Evolutionary conservation across 2,888 invertebrate genomes (phyloP).

Genomic region (Oscheius onirici): DNA sequence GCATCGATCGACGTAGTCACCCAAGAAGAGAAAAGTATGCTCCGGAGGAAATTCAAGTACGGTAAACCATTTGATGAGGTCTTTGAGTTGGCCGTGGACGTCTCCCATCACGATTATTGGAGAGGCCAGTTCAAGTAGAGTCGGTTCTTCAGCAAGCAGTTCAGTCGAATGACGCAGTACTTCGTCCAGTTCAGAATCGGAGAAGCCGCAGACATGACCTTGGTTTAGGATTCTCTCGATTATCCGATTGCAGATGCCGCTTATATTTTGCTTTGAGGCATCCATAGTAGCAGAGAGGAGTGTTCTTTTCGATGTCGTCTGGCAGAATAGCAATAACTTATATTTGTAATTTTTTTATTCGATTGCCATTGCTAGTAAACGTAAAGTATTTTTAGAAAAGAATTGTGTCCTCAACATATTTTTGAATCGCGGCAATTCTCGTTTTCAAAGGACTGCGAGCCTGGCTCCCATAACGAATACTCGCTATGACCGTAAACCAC

Average conservation of each 20-base stretch:
- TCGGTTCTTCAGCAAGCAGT: constrained; percentile 40
- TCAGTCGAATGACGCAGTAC: constrained; percentile 27
- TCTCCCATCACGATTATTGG: constrained; percentile 62
- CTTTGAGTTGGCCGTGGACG: constrained; percentile 62
- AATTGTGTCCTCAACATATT: no score
- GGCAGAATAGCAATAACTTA: no score
- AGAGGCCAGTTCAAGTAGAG: constrained; percentile 48
- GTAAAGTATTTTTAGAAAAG: no score
- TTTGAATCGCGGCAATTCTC: no score
- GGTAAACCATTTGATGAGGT: constrained; percentile 48
- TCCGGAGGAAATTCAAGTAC: constrained; percentile 59
- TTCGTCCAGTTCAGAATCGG: constrained; percentile 36
- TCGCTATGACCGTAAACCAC: no score
- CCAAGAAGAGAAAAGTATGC: constrained; percentile 57
- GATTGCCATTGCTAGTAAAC: no score
- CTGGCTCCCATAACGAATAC: no score
- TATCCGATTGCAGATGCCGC: constrained; percentile 36
- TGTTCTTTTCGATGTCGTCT: no score
- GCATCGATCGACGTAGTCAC: constrained; percentile 67
- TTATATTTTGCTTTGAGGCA: no score
- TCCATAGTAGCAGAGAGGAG: no score
- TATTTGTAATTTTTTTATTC: no score
- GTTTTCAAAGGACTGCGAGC: no score
- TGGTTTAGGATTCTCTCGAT: constrained; percentile 38
- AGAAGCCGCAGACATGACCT: constrained; percentile 37